Evolutionary conservation across 2,797 vertebrate genomes (phyloP), one percentile per base, ranked within the genome.

Genomic region (Salarias fasciatus): DNA sequence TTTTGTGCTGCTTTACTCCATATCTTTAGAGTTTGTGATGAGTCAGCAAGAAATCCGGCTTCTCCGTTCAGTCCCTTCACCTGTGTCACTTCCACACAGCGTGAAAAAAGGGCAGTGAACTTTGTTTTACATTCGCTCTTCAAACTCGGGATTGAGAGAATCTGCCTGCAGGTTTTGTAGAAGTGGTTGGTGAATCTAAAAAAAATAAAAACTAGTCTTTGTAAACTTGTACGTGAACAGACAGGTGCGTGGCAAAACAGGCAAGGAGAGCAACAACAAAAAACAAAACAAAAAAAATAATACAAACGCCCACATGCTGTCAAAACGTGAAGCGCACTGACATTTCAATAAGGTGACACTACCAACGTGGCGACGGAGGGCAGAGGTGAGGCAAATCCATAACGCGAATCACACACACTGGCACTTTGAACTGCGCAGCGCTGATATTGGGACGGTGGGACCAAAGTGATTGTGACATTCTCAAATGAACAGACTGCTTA

Each of bases 311-410:
- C 42, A 63, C 43, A 4, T 11, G 0, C 28, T 33, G 49, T 58
- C 61, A 69, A 62, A 64, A 47, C 14, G 0, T 52, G 15, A 63
- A 30, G 59, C 13, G 45, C 41, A 28, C 63, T 53, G 59, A 69
- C 60, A 71, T 67, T 73, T 43, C 12, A 71, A 66, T 54, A 53
- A 67, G 61, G 3, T 2, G n/a, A 15, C 40, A 42, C 41, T 15
- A 7, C 14, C 14, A 13, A 7, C 18, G 13, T 41, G 49, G 13
- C 53, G 51, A 70, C 41, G 47, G 42, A 7, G 49, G 41, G 61
- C 14, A 38, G 52, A 51, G 46, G 57, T n/a, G 8, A 10, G 29
- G 51, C 11, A 18, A 55, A 53, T 28, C 59, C 59, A 63, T 24
- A 24, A 36, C 40, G 31, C 54, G 50, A 36, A 41, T 18, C 40